Conservation (phyloP, 2,888 invertebrate species). For the Trichopria drosophilae region DNA sequence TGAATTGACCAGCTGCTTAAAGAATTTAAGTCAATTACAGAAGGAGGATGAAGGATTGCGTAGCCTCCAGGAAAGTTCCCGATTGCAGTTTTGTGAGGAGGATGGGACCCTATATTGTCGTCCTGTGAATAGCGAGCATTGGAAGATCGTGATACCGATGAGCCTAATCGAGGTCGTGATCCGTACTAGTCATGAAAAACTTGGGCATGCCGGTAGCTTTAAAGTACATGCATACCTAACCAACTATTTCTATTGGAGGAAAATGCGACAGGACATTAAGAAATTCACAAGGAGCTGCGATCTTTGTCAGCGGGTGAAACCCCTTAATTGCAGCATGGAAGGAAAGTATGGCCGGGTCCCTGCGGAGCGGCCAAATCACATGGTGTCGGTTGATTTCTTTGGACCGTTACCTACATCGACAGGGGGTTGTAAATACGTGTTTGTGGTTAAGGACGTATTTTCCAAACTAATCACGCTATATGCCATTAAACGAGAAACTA, state of each 20-base stretch:
- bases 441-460: neutral
- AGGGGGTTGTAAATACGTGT: neutral
- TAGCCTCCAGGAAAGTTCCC: no score
- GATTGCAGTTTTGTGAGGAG: neutral
- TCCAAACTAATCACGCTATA: neutral
- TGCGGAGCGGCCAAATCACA: neutral
- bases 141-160: neutral
- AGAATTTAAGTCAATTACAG: no score
- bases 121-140: neutral
- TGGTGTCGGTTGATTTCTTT: neutral
- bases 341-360: neutral
- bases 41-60: no score
- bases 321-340: neutral
- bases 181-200: neutral
- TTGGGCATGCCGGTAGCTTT: neutral
- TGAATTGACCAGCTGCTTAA: no score
- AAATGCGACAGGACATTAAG: neutral
- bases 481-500: neutral
- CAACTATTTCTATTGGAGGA: neutral
- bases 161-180: neutral
- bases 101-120: neutral
- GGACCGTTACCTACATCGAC: neutral
- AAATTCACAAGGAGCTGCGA: neutral
- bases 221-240: neutral
- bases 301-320: constrained; percentile 1